Percentiles rank a stretch among this genome's conserved stretches.
Evolutionary conservation across 2,113 vertebrate species (phyloP).

Genomic region (Misgurnus mizolepis): DNA sequence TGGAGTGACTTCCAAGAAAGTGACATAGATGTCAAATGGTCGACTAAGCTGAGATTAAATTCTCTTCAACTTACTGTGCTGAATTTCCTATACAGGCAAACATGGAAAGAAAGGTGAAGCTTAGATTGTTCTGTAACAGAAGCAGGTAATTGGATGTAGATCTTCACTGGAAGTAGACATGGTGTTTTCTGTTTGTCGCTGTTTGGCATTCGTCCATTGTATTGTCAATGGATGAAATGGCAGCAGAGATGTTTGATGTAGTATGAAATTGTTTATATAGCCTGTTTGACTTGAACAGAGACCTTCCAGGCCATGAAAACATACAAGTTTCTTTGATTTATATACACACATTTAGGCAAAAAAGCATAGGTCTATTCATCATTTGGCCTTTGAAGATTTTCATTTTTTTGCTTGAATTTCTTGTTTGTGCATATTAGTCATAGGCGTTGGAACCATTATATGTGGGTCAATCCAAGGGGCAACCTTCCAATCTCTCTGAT

Average conservation of each 20-base stretch:
- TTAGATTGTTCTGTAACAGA: background rate
- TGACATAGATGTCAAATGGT: background rate
- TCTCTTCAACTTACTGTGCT: background rate
- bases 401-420: background rate
- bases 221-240: background rate
- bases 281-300: background rate
- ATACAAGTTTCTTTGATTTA: slow-evolving; percentile 2
- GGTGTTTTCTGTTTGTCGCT: background rate
- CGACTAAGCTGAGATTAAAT: background rate
- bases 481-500: too few species aligned
- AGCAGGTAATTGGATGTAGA: background rate
- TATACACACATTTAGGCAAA: background rate
- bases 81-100: slow-evolving; percentile 12
- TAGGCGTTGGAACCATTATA: too few species aligned
- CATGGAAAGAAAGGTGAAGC: background rate
- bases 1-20: too few species aligned
- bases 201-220: slow-evolving; percentile 2
- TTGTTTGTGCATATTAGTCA: background rate
- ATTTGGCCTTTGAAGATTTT: background rate
- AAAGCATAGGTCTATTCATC: background rate
- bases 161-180: background rate
- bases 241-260: slow-evolving; percentile 9
- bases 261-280: slow-evolving; percentile 20
- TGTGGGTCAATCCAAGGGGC: too few species aligned
- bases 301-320: slow-evolving; percentile 6